Base-by-base conservation (phyloP, 2,888 invertebrate genomes). In the Platycheirus albimanus region DNA sequence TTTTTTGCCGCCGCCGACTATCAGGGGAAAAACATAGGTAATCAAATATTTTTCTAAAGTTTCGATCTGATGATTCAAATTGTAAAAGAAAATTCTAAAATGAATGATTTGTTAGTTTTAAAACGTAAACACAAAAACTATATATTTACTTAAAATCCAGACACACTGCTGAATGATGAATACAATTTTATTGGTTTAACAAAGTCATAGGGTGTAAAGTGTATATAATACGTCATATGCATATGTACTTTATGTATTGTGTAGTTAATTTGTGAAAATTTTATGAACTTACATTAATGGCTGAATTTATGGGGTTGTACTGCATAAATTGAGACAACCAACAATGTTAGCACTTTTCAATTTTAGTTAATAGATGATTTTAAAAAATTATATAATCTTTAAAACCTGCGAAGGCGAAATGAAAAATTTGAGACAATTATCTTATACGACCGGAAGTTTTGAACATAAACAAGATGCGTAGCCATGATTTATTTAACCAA, bases 101-200 rank as follows among this genome's bases (percentile, higher is more conserved):
- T 11, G 8, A 41, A 19, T 70, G 33, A 36, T 70, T 61, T 70
- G 58, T 70, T 61, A 61, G 70, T 67, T 58, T 67, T 30, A 33
- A 61, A 72, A 61, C 30, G 1, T 36, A 67, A 72, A 61, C 33
- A 71, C 41, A 33, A 58, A 41, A 52, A 15, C 41, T 45, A 64
- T 38, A 24, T 38, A n/a, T 58, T 61, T 33, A 52, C 30, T 78
- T n/a, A 58, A 78, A 38, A 52, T 52, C 45, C 72, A 79, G 58
- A 52, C 58, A 24, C 45, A 11, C n/a, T 36, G 3, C n/a, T 36
- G 45, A 72, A 52, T 52, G 24, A 52, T 56, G 63, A 54, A 75
- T n/a, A n/a, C n/a, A 38, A 72, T 67, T 47, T 52, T 52, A 33
- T 58, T 58, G 20, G 51, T 58, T 45, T 33, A 28, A 30, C 45